A percentile compares a stretch with the other conserved stretches of the same genome.
These are phyloP conservation scores for Drosophila tristis DNA, from an alignment of 1,140 invertebrate species.

Conservation along the genomic window DNA sequence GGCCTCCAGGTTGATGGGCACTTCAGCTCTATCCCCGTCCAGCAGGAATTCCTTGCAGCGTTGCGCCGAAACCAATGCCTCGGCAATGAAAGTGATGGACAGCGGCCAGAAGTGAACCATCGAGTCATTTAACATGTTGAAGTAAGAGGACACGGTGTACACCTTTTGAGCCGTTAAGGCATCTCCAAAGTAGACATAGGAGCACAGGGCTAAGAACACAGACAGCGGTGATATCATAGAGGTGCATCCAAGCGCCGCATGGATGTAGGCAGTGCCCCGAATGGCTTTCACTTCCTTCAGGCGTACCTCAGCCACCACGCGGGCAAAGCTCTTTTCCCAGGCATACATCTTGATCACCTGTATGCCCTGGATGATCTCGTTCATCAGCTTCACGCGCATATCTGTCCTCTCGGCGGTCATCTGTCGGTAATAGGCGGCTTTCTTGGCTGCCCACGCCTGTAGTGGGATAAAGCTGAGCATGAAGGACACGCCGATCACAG, in stretches of 20 bases:
- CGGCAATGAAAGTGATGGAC: slow-evolving; percentile 86
- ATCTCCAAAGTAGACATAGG: slow-evolving; percentile 88
- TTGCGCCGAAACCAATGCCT: slow-evolving; percentile 88
- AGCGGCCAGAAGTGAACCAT: slow-evolving; percentile 91
- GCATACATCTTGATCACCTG: slow-evolving; percentile 96
- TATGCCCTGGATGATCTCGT: slow-evolving; percentile 92
- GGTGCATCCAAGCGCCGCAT: slow-evolving; percentile 72
- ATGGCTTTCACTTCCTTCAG: slow-evolving; percentile 89
- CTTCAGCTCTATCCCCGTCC: slow-evolving; percentile 67
- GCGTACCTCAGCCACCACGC: slow-evolving; percentile 86
- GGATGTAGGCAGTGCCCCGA: slow-evolving; percentile 74
- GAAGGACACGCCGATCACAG: slow-evolving; percentile 91
- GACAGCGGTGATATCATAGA: slow-evolving; percentile 91
- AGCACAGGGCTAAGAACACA: slow-evolving; percentile 91
- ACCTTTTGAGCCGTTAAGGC: slow-evolving; percentile 90
- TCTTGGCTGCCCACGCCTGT: slow-evolving; percentile 91
- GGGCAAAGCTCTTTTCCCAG: slow-evolving; percentile 93
- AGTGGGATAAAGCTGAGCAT: slow-evolving; percentile 93
- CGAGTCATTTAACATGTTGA: slow-evolving; percentile 89
- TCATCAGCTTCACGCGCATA: slow-evolving; percentile 92
- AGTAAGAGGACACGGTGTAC: slow-evolving; percentile 90
- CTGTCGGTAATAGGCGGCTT: slow-evolving; percentile 86
- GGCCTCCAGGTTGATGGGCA: slow-evolving; percentile 50
- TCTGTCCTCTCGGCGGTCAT: slow-evolving; percentile 88
- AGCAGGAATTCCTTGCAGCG: slow-evolving; percentile 88